These are phyloP conservation scores for Fundulus diaphanus DNA, from an alignment of 2,797 vertebrate species.

Conservation along the genomic window DNA sequence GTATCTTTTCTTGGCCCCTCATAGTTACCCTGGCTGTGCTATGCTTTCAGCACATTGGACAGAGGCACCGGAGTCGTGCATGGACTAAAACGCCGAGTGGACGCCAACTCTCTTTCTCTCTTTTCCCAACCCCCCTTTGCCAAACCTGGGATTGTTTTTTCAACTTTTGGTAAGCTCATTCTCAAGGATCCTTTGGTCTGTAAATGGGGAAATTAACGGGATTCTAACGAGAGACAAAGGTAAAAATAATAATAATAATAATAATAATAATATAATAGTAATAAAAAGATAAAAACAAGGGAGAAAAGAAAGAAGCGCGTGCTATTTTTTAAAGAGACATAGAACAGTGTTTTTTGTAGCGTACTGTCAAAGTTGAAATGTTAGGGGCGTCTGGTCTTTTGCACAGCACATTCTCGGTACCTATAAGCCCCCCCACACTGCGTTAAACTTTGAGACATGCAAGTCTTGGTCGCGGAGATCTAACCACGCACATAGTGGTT, in stretches of 20 bases:
- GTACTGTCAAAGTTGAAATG: slow-evolving; percentile 90
- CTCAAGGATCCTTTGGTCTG: slow-evolving; percentile 70
- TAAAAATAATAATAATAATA: background rate
- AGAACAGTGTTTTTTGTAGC: slow-evolving; percentile 70
- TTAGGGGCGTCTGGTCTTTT: slow-evolving; percentile 84
- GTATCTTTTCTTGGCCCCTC: slow-evolving; percentile 77
- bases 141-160: slow-evolving; percentile 82
- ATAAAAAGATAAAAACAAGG: background rate
- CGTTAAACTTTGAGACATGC: slow-evolving; percentile 98
- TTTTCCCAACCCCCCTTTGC: slow-evolving; percentile 73
- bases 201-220: slow-evolving; percentile 63
- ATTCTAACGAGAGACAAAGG: slow-evolving; percentile 43
- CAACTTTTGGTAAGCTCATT: slow-evolving; percentile 82
- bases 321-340: slow-evolving; percentile 67
- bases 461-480: slow-evolving; percentile 92
- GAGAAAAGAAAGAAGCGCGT: slow-evolving; percentile 56
- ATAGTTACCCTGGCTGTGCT: slow-evolving; percentile 80
- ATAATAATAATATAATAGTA: background rate
- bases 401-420: slow-evolving; percentile 81
- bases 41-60: slow-evolving; percentile 94
- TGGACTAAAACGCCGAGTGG: slow-evolving; percentile 83
- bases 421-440: slow-evolving; percentile 78
- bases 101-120: slow-evolving; percentile 82
- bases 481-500: slow-evolving; percentile 91
- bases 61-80: slow-evolving; percentile 88